Base-by-base conservation (phyloP, 30 jellyfish, hydroid and myxozoan genomes). In the Aurelia sp. region DNA sequence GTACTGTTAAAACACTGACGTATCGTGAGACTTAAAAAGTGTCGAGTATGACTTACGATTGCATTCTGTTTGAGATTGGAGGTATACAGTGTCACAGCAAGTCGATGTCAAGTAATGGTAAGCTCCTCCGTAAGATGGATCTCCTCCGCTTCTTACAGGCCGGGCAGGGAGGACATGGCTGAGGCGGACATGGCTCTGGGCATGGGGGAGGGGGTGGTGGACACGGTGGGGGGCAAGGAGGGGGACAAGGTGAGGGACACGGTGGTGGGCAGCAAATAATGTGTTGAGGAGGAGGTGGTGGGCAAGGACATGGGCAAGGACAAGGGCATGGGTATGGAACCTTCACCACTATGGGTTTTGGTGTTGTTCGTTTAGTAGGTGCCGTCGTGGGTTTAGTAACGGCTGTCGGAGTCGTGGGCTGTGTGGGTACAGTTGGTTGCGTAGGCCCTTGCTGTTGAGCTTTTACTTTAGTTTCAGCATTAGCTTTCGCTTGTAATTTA, bases 221-320 rank as follows among this genome's bases (percentile, higher is more conserved):
- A 33, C 79, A 66, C 16, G 96, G 89, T 11, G 96, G 87, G 6
- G 99, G 97, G 41, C 91, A 75, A 19, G 90, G 90, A 37, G 93
- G 90, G 5, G 97, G 97, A 31, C 96, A 78, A 9, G 97, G 99
- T 3, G 93, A 75, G 3, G 91, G 91, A 40, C 88, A 76, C 48
- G 89, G 89, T 11, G 93, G 18, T 9, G 97, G 90, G 64, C 82
- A 66, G 79, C 80, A 64, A 21, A 64, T 63, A 6, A 64, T 16
- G 40, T 63, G 78, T 27, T 52, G 91, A 63, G 85, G 86, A 35
- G 85, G 79, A 13, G 96, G 96, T 13, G 88, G 96, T 22, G 99
- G 99, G 37, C 99, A 96, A 6, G 99, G 98, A 66, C 98, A 96
- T n/a, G 99, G 98, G 59, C 97, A 89, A 30, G 91, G 93, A 12